A percentile compares a stretch with the other conserved stretches of the same genome.
phyloP scores from a whole-genome alignment of 2,113 vertebrate genomes.

The Trachemys scripta region DNA sequence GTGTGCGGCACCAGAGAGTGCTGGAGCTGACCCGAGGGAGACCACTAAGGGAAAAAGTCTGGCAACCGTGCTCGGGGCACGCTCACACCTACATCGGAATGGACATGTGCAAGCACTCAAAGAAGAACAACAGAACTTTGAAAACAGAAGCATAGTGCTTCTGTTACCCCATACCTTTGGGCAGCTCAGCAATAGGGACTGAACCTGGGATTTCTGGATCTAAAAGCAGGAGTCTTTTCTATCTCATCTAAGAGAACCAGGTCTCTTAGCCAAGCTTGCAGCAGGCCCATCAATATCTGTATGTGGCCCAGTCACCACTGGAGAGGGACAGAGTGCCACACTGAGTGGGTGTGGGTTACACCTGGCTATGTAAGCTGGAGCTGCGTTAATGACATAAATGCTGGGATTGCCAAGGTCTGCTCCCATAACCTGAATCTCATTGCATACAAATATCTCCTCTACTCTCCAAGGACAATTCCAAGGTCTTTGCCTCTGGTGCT shows the following conservation, averaged over 20 bases:
- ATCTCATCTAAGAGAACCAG: background rate
- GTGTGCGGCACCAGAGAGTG: too few relatives aligned
- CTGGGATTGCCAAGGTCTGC: background rate
- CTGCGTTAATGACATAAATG: background rate
- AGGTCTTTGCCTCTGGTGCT: background rate
- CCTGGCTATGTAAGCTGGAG: background rate
- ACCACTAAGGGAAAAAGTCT: too few relatives aligned
- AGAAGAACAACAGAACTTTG: too few relatives aligned
- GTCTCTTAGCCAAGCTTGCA: background rate
- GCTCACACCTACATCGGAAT: too few relatives aligned
- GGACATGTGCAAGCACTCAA: too few relatives aligned
- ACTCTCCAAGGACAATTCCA: background rate
- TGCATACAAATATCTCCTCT: background rate
- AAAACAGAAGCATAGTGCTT: background rate
- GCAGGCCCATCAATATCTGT: background rate
- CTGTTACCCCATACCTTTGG: background rate
- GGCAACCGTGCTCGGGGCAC: too few relatives aligned
- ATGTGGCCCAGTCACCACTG: too few relatives aligned
- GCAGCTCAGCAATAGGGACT: background rate
- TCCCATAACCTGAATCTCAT: background rate
- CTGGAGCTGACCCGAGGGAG: too few relatives aligned
- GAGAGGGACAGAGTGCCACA: background rate
- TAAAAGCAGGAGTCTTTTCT: background rate
- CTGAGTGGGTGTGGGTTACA: background rate
- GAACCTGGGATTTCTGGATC: background rate